Evolutionary conservation across 2,797 vertebrate genomes (phyloP).

Genomic region (Onychomys leucogaster): DNA sequence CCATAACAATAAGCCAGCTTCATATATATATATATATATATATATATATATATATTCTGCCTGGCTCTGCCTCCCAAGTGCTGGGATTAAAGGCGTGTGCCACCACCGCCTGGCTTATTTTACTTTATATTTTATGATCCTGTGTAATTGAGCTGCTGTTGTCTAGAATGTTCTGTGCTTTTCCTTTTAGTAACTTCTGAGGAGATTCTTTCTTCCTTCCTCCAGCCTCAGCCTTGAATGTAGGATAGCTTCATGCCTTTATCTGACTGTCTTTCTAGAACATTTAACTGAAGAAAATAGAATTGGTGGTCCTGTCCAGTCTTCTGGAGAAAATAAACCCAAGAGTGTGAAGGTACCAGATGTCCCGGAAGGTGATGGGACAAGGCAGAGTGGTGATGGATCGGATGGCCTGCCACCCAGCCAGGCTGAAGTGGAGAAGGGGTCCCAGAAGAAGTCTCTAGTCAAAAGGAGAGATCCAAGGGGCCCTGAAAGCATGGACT

Average conservation of each 20-base stretch:
- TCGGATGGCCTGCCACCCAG: neutral
- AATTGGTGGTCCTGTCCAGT: neutral
- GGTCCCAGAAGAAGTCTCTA: conserved; percentile 52
- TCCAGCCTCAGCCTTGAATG: neutral
- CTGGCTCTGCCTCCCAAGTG: too few species aligned
- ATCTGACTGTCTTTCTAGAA: conserved; percentile 70
- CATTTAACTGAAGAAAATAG: neutral
- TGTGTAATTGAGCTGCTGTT: neutral
- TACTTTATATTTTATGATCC: conserved; percentile 7
- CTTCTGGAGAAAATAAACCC: conserved; percentile 29
- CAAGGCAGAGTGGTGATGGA: neutral
- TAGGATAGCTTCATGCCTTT: neutral
- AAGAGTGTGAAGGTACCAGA: neutral
- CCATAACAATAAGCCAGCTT: neutral
- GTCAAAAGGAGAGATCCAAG: conserved; percentile 51
- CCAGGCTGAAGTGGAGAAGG: conserved; percentile 38
- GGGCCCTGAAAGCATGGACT: neutral
- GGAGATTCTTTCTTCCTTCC: neutral
- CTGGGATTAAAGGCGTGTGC: too few species aligned
- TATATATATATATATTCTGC: too few species aligned
- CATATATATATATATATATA: neutral
- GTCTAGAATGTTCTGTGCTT: neutral
- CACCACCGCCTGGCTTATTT: neutral
- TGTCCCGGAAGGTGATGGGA: neutral
- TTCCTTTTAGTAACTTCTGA: neutral